Conservation (phyloP, 2,797 vertebrate species). For the Eremophila alpestris region DNA sequence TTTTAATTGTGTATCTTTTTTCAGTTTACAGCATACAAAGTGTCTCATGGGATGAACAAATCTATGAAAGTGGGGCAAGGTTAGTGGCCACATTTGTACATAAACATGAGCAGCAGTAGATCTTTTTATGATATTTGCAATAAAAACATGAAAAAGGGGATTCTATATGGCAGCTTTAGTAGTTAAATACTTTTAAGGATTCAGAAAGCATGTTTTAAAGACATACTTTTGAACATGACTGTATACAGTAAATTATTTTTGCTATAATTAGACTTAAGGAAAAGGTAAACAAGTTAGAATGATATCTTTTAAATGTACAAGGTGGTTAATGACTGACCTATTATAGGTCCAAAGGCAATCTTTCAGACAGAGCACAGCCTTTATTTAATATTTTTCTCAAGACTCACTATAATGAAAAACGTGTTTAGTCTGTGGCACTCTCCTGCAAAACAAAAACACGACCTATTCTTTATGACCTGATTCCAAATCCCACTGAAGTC, state of each 20-base stretch:
- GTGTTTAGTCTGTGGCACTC: not conserved
- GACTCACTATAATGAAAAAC: not conserved
- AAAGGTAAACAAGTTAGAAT: not conserved
- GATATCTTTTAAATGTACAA: not conserved
- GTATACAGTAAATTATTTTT: not conserved
- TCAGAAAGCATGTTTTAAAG: not conserved
- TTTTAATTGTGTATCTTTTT: constrained; percentile 71
- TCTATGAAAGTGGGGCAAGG: constrained; percentile 44
- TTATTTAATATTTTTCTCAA: not conserved
- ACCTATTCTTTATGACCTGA: not conserved
- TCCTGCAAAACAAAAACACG: not conserved
- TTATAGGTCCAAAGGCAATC: not conserved
- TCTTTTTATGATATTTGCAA: not conserved
- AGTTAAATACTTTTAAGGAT: constrained; percentile 5
- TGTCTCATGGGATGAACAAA: constrained; percentile 57
- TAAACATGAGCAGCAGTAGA: constrained; percentile 35
- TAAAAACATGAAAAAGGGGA: constrained; percentile 13
- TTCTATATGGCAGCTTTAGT: not conserved
- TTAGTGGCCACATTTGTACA: constrained; percentile 41
- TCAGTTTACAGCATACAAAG: constrained; percentile 42
- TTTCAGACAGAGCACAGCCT: not conserved
- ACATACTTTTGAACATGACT: not conserved
- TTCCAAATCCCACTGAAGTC: not conserved
- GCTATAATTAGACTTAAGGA: not conserved
- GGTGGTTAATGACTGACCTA: not conserved